Evolutionary conservation across 1,140 invertebrate genomes (phyloP), one percentile per base, ranked within the genome.

Genomic region (Thaumatotibia leucotreta): DNA sequence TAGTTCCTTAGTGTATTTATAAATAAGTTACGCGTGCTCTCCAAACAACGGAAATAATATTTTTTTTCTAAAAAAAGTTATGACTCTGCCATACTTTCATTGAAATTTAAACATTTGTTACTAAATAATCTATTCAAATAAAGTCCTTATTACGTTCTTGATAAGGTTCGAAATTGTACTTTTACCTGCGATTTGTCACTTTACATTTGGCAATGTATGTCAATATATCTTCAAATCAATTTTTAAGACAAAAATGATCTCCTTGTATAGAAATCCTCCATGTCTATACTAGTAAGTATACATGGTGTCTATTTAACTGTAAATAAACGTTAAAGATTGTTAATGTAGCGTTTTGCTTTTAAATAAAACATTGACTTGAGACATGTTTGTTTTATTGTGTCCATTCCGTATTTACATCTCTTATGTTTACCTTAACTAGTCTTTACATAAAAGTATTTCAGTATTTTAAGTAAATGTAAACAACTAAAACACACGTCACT

Each of bases 281-380:
- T 31, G 52, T 58, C 24, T 14, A 29, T 58, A 58, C 6, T 58
- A 2, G 22, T 14, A 24, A 52, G 24, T 58, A 58, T 20, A 29
- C 52, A 58, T 9, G 52, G 23, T 31, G 52, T 27, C 6, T 45
- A 58, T 58, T 58, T 29, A 31, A 58, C 11, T 58, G 52, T 58
- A 58, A 58, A 58, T 58, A 58, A 58, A 58, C 52, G 52, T 58
- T 58, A 31, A 58, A 58, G 5, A 58, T 58, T 58, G 52, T 58
- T 58, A 58, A 58, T 8, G 24, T 58, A 58, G 52, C 24, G 27
- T 2, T 17, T 54, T 24, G n/a, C 52, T 27, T 11, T 6, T 6
- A 27, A 58, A 54, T 27, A 58, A 58, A 58, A 58, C 52, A 58
- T 14, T 58, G n/a, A 31, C 10, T 27, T 58, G 52, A 58, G 17